Percentiles rank a stretch among this genome's conserved stretches.
Evolutionary conservation across 2,113 vertebrate species (phyloP).

Genomic region (Atlantisia rogersi): DNA sequence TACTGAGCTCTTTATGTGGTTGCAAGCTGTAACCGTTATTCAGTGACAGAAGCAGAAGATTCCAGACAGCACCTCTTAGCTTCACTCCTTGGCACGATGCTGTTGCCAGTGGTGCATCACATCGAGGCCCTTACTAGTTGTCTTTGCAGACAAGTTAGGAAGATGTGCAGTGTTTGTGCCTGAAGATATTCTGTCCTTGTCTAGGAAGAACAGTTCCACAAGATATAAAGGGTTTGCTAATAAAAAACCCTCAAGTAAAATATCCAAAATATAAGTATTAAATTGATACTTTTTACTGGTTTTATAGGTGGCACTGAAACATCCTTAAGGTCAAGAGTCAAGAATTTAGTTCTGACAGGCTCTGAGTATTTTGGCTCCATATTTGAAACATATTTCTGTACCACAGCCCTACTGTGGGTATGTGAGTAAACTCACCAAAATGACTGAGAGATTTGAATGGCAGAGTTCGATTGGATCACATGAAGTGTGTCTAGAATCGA

Average conservation of each 20-base stretch:
- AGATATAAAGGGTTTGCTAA: background rate
- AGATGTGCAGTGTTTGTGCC: background rate
- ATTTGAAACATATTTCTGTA: background rate
- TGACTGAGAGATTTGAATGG: background rate
- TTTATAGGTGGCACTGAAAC: background rate
- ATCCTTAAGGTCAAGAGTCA: background rate
- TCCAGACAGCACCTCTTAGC: background rate
- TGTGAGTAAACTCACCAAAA: background rate
- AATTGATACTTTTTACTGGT: background rate
- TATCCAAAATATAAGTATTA: background rate
- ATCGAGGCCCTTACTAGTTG: background rate
- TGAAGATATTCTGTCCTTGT: background rate
- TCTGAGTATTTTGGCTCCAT: background rate
- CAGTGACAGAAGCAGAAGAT: background rate
- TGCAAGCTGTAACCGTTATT: background rate
- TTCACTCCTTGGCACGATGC: background rate
- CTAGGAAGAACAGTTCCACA: background rate
- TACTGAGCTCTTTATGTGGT: background rate
- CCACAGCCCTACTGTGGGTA: background rate
- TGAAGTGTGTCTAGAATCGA: background rate
- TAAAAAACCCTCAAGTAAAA: background rate
- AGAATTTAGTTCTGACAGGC: background rate
- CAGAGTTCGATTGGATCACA: background rate
- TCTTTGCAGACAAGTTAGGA: background rate
- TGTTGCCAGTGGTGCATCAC: background rate